These are phyloP conservation scores for Watsonalla cultraria DNA, from an alignment of 2,888 invertebrate genomes.

Conservation along the genomic window DNA sequence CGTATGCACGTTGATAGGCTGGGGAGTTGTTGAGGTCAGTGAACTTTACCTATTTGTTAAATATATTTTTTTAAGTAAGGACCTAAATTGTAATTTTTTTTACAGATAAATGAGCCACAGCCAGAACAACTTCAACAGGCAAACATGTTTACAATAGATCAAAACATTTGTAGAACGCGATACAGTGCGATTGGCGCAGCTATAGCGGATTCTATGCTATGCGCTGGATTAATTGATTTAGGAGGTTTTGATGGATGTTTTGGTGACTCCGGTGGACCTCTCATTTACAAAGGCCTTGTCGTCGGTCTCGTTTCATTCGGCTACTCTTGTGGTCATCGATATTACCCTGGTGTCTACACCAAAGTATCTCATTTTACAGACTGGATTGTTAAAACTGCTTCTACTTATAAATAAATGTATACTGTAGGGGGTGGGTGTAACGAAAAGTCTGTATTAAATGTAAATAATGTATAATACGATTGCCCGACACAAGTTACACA, in stretches of 20 bases:
- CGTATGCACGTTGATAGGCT: slow-evolving; percentile 53
- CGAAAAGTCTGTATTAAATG: too few species aligned
- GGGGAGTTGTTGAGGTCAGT: slow-evolving; percentile 61
- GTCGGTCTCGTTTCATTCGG: slow-evolving; percentile 67
- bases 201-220: slow-evolving; percentile 61
- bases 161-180: slow-evolving; percentile 44
- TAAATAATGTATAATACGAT: too few species aligned
- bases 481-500: too few species aligned
- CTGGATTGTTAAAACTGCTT: slow-evolving; percentile 60
- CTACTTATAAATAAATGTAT: slow-evolving; percentile 42
- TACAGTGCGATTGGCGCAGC: slow-evolving; percentile 54
- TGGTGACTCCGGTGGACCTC: slow-evolving; percentile 68
- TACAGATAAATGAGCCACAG: slow-evolving; percentile 52
- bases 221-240: slow-evolving; percentile 55
- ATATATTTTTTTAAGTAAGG: background rate
- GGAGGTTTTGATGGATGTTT: slow-evolving; percentile 67
- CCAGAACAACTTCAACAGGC: slow-evolving; percentile 60
- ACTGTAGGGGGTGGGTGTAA: too few species aligned
- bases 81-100: slow-evolving; percentile 9
- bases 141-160: slow-evolving; percentile 47
- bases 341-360: slow-evolving; percentile 68
- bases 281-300: slow-evolving; percentile 63
- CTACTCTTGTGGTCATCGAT: slow-evolving; percentile 60
- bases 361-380: slow-evolving; percentile 62
- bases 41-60: background rate